Evolutionary conservation across 1,140 invertebrate species (phyloP), one percentile per base, ranked within the genome.

Genomic region (Scaptomyza pallida): DNA sequence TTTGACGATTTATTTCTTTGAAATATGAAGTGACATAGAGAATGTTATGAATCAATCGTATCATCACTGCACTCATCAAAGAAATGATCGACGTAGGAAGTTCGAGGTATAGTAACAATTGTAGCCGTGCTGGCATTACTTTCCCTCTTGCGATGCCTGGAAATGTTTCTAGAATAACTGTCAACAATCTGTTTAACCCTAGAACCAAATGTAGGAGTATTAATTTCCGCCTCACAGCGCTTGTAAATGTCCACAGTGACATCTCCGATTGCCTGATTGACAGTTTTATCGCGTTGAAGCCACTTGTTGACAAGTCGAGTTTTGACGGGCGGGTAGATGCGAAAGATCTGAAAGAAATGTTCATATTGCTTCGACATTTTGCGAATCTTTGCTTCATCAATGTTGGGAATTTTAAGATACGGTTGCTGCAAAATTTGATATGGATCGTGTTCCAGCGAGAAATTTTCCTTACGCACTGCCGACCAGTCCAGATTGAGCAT

Each of bases 401-500:
- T 67, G 5, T 47, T 50, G 0, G 88, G 88, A 15, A 90, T 73
- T 17, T 72, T 44, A 23, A 90, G 16, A 37, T 57, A 48, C 0
- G 89, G 82, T 40, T 89, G 81, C 1, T 70, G 61, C 3, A 88
- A 5, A 0, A 90, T 55, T 9, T 71, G 61, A 52, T 76, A 88
- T 0, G 89, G 89, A 70, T 90, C 89, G 41, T 78, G 59, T 3
- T 43, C 12, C n/a, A 52, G 13, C 1, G 75, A 75, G 54, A 64
- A 89, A 51, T 81, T 78, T 5, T 65, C 47, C 6, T 54, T 69
- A 10, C 86, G 71, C 15, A 88, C 75, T 2, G 62, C 45, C 1
- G 73, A 67, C 79, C 77, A 83, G 44, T 89, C 75, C 9, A 90
- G 63, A 40, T 9, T 26, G 23, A 89, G 68, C 5, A 89, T 44